Evolutionary conservation across 1,140 invertebrate genomes (phyloP).

Genomic region (Nixonia krombeini): DNA sequence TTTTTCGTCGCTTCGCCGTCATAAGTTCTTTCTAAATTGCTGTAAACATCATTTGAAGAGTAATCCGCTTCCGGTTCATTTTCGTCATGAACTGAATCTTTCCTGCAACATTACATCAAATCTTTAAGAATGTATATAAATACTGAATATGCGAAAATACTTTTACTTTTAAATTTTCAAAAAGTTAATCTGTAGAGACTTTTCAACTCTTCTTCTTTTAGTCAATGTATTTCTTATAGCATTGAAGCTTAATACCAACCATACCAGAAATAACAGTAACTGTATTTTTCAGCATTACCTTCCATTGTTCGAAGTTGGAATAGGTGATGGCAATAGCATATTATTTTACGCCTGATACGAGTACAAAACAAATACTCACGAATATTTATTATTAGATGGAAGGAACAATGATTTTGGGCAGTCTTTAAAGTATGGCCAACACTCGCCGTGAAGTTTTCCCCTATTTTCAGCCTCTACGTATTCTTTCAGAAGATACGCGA

Average conservation of each 20-base stretch:
- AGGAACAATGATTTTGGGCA: conserved; percentile 87
- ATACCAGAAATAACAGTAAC: conserved; percentile 1
- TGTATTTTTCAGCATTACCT: neutral
- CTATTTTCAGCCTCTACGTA: conserved; percentile 84
- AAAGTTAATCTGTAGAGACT: neutral
- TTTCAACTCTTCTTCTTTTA: too few relatives aligned
- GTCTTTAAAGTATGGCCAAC: conserved; percentile 85
- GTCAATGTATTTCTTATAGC: too few relatives aligned
- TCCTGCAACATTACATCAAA: conserved; percentile 18
- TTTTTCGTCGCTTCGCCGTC: neutral
- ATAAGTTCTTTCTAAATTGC: neutral
- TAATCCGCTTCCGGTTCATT: conserved; percentile 11
- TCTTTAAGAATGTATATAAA: neutral
- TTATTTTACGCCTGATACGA: too few relatives aligned
- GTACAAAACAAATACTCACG: conserved; percentile 68
- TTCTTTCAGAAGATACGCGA: conserved; percentile 78
- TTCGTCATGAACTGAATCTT: conserved; percentile 40
- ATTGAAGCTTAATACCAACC: neutral
- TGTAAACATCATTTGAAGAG: conserved; percentile 21
- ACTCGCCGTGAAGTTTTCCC: conserved; percentile 83
- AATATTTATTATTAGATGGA: conserved; percentile 77
- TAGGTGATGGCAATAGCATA: too few relatives aligned
- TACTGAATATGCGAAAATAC: neutral
- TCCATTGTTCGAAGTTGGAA: too few relatives aligned
- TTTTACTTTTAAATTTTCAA: conserved; percentile 1